Conservation (phyloP, 2,888 invertebrate species). For the Nasonia oneida region DNA sequence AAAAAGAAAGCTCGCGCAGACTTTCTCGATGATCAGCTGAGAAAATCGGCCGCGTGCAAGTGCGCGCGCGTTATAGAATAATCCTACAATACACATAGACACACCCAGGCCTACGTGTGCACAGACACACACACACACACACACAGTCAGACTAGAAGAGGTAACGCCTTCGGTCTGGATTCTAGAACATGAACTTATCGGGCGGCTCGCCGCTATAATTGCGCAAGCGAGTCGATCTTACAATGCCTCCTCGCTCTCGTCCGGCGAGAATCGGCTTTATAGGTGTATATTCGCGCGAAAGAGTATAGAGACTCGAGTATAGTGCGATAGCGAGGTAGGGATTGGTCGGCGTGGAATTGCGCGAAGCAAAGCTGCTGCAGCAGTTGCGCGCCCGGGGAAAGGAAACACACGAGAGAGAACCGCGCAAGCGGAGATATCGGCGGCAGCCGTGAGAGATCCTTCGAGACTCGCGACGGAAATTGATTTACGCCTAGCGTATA, state of each 20-base stretch:
- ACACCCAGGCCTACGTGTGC: background rate
- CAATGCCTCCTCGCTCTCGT: conserved; percentile 67
- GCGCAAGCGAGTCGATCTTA: conserved; percentile 71
- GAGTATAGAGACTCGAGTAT: background rate
- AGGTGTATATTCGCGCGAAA: conserved; percentile 8
- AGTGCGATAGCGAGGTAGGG: conserved; percentile 21
- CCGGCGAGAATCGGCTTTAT: conserved; percentile 8
- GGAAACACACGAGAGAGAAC: conserved; percentile 35
- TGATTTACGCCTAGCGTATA: conserved; percentile 40
- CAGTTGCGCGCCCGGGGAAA: conserved; percentile 38
- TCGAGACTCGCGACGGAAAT: conserved; percentile 39
- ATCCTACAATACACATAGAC: conserved; percentile 3
- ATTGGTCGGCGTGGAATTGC: conserved; percentile 40
- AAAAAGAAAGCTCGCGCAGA: background rate
- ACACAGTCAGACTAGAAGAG: conserved; percentile 46
- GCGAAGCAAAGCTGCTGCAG: background rate
- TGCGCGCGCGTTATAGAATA: conserved; percentile 33
- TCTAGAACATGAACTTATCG: conserved; percentile 77
- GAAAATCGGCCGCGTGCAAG: background rate
- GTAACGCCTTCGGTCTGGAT: conserved; percentile 75
- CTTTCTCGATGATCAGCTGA: conserved; percentile 41
- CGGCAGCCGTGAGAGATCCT: conserved; percentile 25
- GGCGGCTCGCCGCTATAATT: conserved; percentile 72
- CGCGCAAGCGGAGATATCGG: background rate
- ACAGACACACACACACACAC: background rate